Conservation (phyloP, 1,140 invertebrate genomes). For the Drosophila grimshawi region DNA sequence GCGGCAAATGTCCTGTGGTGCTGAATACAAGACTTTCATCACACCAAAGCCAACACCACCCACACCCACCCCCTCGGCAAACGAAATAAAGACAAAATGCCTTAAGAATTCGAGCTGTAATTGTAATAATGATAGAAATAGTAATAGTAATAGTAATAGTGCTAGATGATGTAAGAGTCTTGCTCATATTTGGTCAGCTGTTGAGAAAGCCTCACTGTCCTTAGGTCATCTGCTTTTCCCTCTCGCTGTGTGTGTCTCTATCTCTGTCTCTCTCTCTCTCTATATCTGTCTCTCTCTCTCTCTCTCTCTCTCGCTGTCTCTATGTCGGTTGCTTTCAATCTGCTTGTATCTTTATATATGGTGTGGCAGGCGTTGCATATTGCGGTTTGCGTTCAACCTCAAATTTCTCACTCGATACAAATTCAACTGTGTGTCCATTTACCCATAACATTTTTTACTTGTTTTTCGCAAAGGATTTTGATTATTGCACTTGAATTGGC, state of each 20-base stretch:
- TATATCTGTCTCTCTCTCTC: not conserved
- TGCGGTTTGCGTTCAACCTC: constrained; percentile 9
- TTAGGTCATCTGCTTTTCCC: constrained; percentile 6
- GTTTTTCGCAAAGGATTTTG: no score
- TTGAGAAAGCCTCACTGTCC: constrained; percentile 10
- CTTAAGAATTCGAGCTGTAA: constrained; percentile 25
- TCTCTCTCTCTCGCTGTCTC: not conserved
- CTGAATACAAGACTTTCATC: not conserved
- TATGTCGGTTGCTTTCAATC: not conserved
- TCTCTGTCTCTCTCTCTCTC: not conserved
- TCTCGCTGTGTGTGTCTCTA: not conserved
- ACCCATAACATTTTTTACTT: not conserved
- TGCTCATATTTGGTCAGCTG: constrained; percentile 26
- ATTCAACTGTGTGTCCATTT: not conserved
- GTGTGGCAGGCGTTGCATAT: constrained; percentile 14
- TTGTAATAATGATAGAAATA: not conserved
- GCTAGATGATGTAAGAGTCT: constrained; percentile 51
- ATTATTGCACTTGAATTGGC: no score
- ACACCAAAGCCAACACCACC: no score
- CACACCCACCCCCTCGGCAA: not conserved
- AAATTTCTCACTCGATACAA: constrained; percentile 19
- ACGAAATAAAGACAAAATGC: constrained; percentile 27
- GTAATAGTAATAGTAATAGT: not conserved
- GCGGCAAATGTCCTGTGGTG: constrained; percentile 69
- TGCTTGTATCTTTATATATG: not conserved